Percentiles rank a stretch among this genome's conserved stretches.
Conservation (phyloP, 2,888 invertebrate genomes). For the Agriopis aurantiaria region DNA sequence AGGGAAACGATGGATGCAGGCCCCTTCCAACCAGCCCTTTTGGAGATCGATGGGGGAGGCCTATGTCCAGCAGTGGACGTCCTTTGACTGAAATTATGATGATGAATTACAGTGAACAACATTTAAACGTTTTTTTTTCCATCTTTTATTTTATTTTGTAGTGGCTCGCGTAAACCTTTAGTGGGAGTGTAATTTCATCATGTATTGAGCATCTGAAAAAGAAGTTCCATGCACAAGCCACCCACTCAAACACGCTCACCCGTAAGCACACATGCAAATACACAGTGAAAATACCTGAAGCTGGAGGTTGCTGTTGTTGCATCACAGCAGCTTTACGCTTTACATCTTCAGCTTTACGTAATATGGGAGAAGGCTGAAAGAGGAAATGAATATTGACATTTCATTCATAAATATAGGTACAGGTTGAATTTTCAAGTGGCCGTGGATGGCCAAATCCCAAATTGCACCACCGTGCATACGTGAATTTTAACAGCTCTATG, state of each 20-base stretch:
- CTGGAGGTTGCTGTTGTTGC: slow-evolving; percentile 50
- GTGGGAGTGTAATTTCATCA: neutral
- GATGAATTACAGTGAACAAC: neutral
- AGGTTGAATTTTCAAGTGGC: neutral
- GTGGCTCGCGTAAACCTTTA: too few relatives aligned
- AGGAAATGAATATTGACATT: neutral
- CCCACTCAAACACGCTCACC: neutral
- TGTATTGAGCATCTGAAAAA: neutral
- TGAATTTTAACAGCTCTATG: too few relatives aligned
- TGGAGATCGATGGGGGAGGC: too few relatives aligned
- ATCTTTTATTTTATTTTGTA: too few relatives aligned
- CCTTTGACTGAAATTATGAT: too few relatives aligned
- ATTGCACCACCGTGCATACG: too few relatives aligned
- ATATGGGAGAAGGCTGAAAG: slow-evolving; percentile 59
- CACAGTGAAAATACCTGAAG: slow-evolving; percentile 34
- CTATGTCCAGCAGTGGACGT: too few relatives aligned
- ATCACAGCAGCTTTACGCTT: slow-evolving; percentile 58
- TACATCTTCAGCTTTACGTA: slow-evolving; percentile 69
- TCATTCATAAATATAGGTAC: neutral
- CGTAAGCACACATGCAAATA: slow-evolving; percentile 11
- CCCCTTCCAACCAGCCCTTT: too few relatives aligned
- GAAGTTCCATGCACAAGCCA: slow-evolving; percentile 2
- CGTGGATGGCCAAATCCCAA: too few relatives aligned
- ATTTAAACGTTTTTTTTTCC: too few relatives aligned
- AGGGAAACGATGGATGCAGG: too few relatives aligned